A percentile compares a stretch with the other conserved stretches of the same genome.
Conservation (phyloP, 1,140 invertebrate genomes). For the Papilio machaon region DNA sequence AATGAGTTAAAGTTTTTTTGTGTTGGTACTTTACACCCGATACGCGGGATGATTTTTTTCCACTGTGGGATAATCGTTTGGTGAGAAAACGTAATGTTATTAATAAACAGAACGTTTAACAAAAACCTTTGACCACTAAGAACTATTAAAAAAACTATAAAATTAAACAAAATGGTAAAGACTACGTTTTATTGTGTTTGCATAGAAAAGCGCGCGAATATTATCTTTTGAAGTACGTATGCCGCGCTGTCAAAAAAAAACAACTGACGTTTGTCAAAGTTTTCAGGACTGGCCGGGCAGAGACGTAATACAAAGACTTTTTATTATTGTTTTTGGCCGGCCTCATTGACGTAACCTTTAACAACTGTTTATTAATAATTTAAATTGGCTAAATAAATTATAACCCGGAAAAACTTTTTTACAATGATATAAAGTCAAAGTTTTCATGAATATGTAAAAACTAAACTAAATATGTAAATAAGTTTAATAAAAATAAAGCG, state of each 20-base stretch:
- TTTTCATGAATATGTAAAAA: background rate
- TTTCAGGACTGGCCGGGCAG: background rate
- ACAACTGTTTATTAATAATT: background rate
- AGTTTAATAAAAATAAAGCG: slow-evolving; percentile 1
- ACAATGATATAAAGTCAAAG: background rate
- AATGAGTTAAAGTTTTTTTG: too few relatives aligned
- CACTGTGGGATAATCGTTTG: background rate
- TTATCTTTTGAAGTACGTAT: background rate
- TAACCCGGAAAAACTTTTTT: background rate
- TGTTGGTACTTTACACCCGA: too few relatives aligned
- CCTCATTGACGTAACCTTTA: background rate
- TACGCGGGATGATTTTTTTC: background rate
- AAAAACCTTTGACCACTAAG: background rate
- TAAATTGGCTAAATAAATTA: background rate
- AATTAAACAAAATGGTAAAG: background rate
- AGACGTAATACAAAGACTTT: background rate
- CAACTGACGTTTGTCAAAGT: background rate
- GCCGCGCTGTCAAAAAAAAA: background rate
- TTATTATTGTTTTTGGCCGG: too few relatives aligned
- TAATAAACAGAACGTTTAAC: background rate
- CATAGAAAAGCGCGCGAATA: background rate
- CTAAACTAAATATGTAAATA: background rate
- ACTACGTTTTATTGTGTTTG: background rate
- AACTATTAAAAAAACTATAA: background rate
- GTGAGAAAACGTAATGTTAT: background rate